Evolutionary conservation across 2,797 vertebrate genomes (phyloP), one percentile per base, ranked within the genome.

Genomic region (Florisuga fusca): DNA sequence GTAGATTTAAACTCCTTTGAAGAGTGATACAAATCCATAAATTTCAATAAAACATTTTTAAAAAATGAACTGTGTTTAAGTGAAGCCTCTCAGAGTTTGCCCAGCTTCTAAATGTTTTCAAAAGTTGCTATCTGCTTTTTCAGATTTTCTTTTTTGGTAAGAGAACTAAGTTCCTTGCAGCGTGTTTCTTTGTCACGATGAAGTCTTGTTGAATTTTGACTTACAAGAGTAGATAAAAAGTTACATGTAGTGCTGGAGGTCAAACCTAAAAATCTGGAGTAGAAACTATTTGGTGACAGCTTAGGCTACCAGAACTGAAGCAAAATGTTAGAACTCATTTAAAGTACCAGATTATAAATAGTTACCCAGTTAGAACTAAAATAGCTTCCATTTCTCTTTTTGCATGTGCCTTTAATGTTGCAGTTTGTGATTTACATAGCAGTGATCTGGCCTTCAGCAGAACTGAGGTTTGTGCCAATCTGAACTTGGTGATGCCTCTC

Each of bases 361-460:
- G 16, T 50, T 87, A 31, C 25, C 64, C 22, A 27, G 16, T 57
- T 84, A 20, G 15, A 82, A 36, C 27, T 25, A 17, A 45, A 55
- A 23, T 15, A 20, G 8, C 63, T 73, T 10, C 17, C 7, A 0
- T 20, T 51, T 45, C 68, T 45, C 7, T 26, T 46, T 71, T 10
- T 27, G 63, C 5, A 1, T 8, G 22, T 58, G 15, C 17, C 12
- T 7, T 50, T 75, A 15, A 2, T 27, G 19, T 23, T 31, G 6
- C 7, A 6, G 41, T 64, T 68, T 31, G 25, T 62, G 29, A 13
- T 33, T 50, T 58, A 33, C 20, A 0, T 10, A 23, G 73, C 4
- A 10, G 17, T 7, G 38, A 23, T 29, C 38, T 7, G n/a, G 2
- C 61, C 15, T 36, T 34, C 2, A 29, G 1, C 1, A 51, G 18